Base-by-base conservation (phyloP, 2,888 invertebrate genomes). In the Folsomia manolachei region DNA sequence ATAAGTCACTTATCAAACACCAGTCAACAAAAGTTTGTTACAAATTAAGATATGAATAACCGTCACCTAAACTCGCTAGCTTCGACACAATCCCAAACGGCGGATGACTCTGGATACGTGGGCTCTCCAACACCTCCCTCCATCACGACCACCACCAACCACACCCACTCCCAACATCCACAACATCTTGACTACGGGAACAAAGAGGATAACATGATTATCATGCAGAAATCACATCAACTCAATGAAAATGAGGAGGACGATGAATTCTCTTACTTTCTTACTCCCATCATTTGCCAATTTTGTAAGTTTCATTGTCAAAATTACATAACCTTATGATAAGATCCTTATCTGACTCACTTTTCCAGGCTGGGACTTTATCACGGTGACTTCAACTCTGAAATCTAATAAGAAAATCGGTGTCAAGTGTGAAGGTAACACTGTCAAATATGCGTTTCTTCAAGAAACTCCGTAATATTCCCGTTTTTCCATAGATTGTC, bases 371-470 rank as follows among this genome's bases (percentile, higher is more conserved):
- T 85, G 86, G 82, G 89, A 89, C 83, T 89, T 88, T 82, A 88
- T 89, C 79, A 89, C 88, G 88, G 88, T 88, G 21, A 56, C 56
- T 14, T 56, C 56, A 18, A 56, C 21, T n/a, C 11, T 56, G 19
- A 56, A 56, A 56, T 19, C 56, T 66, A 85, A 85, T 72, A 88
- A 88, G 71, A 85, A 84, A 82, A 85, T 87, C 75, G 88, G 88
- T 68, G 84, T 86, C 74, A 86, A 87, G 83, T 89, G 89, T 83
- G 86, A 87, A 86, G 88, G 89, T 89, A 84, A n/a, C n/a, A n/a
- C n/a, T n/a, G n/a, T n/a, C n/a, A n/a, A n/a, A n/a, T n/a, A n/a
- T n/a, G n/a, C n/a, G n/a, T n/a, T 56, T 25, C 27, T n/a, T n/a
- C n/a, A n/a, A n/a, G n/a, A n/a, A n/a, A n/a, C n/a, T n/a, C n/a